Base-by-base conservation (phyloP, 1,140 invertebrate species). In the Drosophila grimshawi region DNA sequence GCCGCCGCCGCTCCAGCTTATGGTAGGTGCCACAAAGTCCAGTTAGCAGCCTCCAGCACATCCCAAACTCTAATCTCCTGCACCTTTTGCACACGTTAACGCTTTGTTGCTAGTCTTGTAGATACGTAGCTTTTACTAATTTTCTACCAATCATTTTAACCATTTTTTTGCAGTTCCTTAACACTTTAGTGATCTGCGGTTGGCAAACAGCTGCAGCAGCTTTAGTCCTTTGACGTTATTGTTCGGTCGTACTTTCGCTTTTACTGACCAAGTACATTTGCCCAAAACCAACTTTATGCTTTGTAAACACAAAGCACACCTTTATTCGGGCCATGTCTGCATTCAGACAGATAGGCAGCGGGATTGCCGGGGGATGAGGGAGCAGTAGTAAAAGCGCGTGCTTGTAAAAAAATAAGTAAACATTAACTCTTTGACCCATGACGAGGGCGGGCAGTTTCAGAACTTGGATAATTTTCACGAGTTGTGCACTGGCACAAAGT, bases 1-100 rank as follows among this genome's bases (percentile, higher is more conserved):
- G 75, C 90, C 56, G 69, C 81, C 48, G 75, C 90, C 32, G 90
- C 90, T 59, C 90, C 90, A n/a, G 76, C 90, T 43, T 91, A 91
- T 59, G 90, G 90, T 92, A 92, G 90, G 86, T 86, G 41, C 39
- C n/a, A 11, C 27, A 3, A 32, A 11, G 19, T 41, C 7, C 19
- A 4, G 10, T 3, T n/a, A 5, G 10, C 32, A 2, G 7, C 2
- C 2, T 8, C 43, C 5, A 10, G 1, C 7, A 0, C 48, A 19
- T 11, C 3, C 8, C n/a, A 3, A 2, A n/a, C 35, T 46, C 52
- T 70, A 37, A 64, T 49, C 49, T 19, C 41, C 32, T 43, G 72
- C 70, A 64, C 71, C 45, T 45, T 33, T 32, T 59, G 68, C 73
- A 76, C 73, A 53, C 41, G 37, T 57, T 41, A 3, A 39, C 32